Percentiles rank a stretch among this genome's conserved stretches.
Conservation (phyloP, 2,888 invertebrate genomes). For the Bedellia somnulentella region DNA sequence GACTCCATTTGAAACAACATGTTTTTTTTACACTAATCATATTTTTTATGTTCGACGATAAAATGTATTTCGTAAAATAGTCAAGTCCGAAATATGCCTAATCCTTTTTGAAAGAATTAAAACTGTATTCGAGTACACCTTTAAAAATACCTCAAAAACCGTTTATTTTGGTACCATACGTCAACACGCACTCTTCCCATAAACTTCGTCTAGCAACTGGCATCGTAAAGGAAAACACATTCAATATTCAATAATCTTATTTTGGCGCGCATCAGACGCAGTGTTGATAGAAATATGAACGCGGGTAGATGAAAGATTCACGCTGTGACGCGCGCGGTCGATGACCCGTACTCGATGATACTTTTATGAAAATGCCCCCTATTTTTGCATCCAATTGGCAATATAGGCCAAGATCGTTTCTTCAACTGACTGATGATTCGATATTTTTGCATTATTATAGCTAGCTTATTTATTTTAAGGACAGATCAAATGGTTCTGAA, state of each 20-base stretch:
- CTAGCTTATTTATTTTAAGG: constrained; percentile 37
- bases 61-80: background rate
- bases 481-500: constrained; percentile 12
- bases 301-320: constrained; percentile 37
- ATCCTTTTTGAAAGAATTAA: background rate
- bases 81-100: background rate
- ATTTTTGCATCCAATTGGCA: too few species aligned
- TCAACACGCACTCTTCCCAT: background rate
- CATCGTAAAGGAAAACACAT: too few species aligned
- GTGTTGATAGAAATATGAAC: constrained; percentile 54
- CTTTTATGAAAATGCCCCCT: constrained; percentile 42
- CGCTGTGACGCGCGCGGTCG: constrained; percentile 26
- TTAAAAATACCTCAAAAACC: background rate
- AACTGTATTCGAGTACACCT: background rate
- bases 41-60: too few species aligned
- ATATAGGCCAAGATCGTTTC: too few species aligned
- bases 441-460: constrained; percentile 28
- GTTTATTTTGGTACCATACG: background rate
- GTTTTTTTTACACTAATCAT: too few species aligned
- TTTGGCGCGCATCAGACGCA: constrained; percentile 56
- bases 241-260: constrained; percentile 27
- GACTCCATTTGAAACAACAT: too few species aligned
- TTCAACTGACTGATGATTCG: too few species aligned
- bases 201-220: background rate
- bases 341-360: constrained; percentile 52